Evolutionary conservation across 2,888 invertebrate genomes (phyloP).

Genomic region (Meandrusa payeni): DNA sequence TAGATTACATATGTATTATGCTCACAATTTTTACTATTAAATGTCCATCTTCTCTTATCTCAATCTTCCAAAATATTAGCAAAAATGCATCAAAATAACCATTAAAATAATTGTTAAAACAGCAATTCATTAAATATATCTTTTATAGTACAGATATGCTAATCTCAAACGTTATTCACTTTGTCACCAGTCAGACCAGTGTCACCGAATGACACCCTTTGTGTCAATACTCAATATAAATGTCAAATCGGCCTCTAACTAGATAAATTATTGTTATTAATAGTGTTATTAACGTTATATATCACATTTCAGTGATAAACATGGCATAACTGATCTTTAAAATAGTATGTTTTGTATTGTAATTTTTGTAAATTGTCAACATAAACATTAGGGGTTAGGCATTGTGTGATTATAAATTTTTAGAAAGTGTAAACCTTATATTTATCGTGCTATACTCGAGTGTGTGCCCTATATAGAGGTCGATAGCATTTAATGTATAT

Average conservation of each 20-base stretch:
- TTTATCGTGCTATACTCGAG: conserved; percentile 25
- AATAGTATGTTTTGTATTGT: background rate
- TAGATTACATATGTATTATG: no score
- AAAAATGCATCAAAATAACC: no score
- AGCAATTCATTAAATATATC: no score
- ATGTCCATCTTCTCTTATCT: no score
- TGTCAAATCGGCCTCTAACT: conserved; percentile 9
- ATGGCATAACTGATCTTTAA: background rate
- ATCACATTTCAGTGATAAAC: conserved; percentile 11
- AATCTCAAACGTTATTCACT: no score
- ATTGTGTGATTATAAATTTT: conserved; percentile 22
- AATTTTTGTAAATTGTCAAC: background rate
- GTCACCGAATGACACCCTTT: no score
- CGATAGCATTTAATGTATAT: conserved; percentile 17
- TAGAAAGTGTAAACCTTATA: conserved; percentile 28
- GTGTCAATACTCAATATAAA: no score
- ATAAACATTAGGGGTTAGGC: conserved; percentile 15
- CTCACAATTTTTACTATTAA: no score
- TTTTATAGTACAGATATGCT: no score
- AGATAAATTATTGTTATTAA: conserved; percentile 15
- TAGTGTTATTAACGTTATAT: conserved; percentile 13
- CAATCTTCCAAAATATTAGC: no score
- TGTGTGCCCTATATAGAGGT: conserved; percentile 23
- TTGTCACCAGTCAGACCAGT: no score
- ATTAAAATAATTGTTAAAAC: no score